Evolutionary conservation across 2,797 vertebrate species (phyloP), one percentile per base, ranked within the genome.

Genomic region (Loriculus beryllinus): DNA sequence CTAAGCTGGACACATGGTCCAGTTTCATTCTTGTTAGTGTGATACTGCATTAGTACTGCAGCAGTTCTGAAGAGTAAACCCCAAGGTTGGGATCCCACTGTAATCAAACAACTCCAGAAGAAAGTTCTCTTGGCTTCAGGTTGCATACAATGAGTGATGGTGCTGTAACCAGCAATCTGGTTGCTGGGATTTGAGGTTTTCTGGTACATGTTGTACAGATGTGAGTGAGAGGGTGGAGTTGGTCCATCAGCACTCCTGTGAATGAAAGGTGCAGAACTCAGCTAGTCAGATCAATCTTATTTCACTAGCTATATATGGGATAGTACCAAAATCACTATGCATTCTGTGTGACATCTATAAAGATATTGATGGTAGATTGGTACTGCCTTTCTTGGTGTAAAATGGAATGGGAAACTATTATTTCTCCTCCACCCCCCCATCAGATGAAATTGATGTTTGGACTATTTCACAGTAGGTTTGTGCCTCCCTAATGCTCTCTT

Each of bases 91-190:
- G 25, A 72, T 77, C 54, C 29, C 7, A 3, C 57, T 71, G 28
- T 65, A 80, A 56, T 33, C n/a, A 51, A 70, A 70, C 56, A 60
- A 39, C 33, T 40, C n/a, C 56, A 57, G 37, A 81, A 19, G 62
- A 65, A 82, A 39, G 54, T 8, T 25, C 57, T 68, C 62, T 45
- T 82, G 37, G 48, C 40, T 64, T 81, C 45, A 52, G 35, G 26
- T 33, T 8, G 1, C 6, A 5, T 31, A 16, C 0, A 1, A 2
- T 39, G n/a, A 69, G 37, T 0, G 2, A 10, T 40, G 62, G 11
- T 88, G 52, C 67, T 71, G 37, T 57, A 29, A 52, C 51, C 17
- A 13, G 57, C 51, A 42, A 7, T 71, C 16, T 65, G 39, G 2
- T n/a, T 81, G 48, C 59, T 59, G 70, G 47, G 10, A 31, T 77